Percentiles rank a stretch among this genome's conserved stretches.
These are phyloP conservation scores for Aurelia coerulea DNA, from an alignment of 30 jellyfish, hydroid and myxozoan genomes.

Conservation along the genomic window DNA sequence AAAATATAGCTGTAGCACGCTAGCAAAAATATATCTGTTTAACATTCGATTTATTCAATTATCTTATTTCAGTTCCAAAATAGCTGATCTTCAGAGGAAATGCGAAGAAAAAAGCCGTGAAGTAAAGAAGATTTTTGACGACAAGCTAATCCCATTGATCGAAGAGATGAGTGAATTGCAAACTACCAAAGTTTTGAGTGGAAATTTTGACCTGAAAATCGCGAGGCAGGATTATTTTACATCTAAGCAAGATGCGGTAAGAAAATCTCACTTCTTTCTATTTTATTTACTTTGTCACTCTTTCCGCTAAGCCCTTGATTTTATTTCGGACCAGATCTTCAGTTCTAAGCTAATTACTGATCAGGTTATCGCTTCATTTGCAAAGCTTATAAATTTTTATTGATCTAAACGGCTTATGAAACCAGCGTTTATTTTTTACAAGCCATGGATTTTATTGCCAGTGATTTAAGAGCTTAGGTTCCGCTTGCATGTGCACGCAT, in stretches of 20 bases:
- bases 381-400: not conserved
- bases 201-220: conserved; percentile 90
- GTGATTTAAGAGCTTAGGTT: too few relatives aligned
- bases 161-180: conserved; percentile 80
- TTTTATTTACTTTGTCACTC: not conserved
- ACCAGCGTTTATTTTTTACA: too few relatives aligned
- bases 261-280: not conserved
- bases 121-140: conserved; percentile 31
- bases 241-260: conserved; percentile 88
- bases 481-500: too few relatives aligned
- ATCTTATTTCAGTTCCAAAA: conserved; percentile 15
- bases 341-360: too few relatives aligned
- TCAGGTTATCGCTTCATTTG: not conserved
- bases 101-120: conserved; percentile 63
- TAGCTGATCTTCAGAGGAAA: conserved; percentile 26
- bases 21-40: too few relatives aligned
- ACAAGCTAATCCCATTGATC: conserved; percentile 65
- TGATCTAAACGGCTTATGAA: too few relatives aligned
- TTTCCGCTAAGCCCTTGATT: not conserved
- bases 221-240: conserved; percentile 92
- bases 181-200: conserved; percentile 74
- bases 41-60: too few relatives aligned
- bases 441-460: too few relatives aligned
- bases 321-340: not conserved
- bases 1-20: too few relatives aligned